phyloP scores from a whole-genome alignment of 2,797 vertebrate species.

The Spinus pinus region DNA sequence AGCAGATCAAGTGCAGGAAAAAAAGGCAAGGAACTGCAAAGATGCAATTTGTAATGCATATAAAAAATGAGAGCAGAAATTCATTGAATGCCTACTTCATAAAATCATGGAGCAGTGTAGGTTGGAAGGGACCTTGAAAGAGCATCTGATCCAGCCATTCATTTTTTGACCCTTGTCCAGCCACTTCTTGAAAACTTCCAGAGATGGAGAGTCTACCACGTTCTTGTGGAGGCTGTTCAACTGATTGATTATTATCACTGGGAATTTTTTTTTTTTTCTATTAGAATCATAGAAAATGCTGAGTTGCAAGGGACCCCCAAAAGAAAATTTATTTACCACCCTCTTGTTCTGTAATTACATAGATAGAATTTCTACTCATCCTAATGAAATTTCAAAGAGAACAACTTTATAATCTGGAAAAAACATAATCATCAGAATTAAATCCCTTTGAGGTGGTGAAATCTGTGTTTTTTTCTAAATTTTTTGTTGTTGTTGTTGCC shows the following conservation, averaged over 20 bases:
- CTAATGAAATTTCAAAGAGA: not conserved
- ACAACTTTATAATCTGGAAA: not conserved
- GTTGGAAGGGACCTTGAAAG: not conserved
- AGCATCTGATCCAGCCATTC: not conserved
- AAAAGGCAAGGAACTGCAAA: not conserved
- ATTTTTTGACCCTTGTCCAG: not conserved
- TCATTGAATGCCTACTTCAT: not conserved
- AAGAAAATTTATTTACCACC: not conserved
- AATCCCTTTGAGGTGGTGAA: not conserved
- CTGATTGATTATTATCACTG: not conserved
- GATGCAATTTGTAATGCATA: not conserved
- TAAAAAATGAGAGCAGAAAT: not conserved
- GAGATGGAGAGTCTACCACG: rapidly evolving
- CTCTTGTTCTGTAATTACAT: rapidly evolving
- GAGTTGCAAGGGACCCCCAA: not conserved
- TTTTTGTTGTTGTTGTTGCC: not conserved
- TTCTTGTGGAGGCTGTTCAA: not conserved
- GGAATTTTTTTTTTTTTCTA: not conserved
- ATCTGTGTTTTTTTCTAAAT: not conserved
- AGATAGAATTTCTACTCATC: not conserved
- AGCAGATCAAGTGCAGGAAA: not conserved
- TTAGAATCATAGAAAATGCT: not conserved
- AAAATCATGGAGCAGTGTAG: not conserved
- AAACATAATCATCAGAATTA: not conserved
- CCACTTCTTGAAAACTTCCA: not conserved